These are phyloP conservation scores for Monomorium pharaonis DNA, from an alignment of 1,140 invertebrate genomes.

Conservation along the genomic window DNA sequence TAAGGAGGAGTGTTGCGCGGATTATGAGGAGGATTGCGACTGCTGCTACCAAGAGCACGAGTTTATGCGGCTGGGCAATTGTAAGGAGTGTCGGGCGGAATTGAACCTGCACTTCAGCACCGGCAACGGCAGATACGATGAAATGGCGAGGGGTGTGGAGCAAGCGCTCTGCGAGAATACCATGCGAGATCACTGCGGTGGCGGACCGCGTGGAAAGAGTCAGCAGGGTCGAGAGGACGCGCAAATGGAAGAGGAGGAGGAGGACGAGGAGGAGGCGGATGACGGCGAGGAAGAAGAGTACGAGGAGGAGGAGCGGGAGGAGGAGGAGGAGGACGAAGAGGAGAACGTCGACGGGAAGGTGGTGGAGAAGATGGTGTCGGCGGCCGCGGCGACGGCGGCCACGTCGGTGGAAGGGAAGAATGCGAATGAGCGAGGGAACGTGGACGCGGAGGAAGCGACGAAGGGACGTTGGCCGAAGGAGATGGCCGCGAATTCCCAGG, in stretches of 20 bases:
- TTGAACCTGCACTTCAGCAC: conserved; percentile 79
- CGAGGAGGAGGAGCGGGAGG: conserved; percentile 81
- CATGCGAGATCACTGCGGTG: conserved; percentile 42
- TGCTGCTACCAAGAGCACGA: conserved; percentile 91
- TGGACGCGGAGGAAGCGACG: conserved; percentile 25
- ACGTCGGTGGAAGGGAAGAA: neutral
- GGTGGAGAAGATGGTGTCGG: conserved; percentile 41
- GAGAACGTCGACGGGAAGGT: conserved; percentile 70
- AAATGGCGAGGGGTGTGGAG: conserved; percentile 49
- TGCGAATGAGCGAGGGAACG: conserved; percentile 10
- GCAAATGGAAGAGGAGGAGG: conserved; percentile 80
- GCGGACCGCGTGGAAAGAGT: conserved; percentile 51
- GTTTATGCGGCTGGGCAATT: conserved; percentile 88
- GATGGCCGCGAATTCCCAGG: neutral
- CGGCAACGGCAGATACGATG: conserved; percentile 55
- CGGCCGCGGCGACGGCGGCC: neutral
- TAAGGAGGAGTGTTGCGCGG: conserved; percentile 92
- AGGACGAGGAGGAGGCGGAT: conserved; percentile 82
- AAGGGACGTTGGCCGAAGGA: conserved; percentile 2
- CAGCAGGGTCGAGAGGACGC: conserved; percentile 66
- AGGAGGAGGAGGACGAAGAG: conserved; percentile 85
- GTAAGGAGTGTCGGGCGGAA: conserved; percentile 84
- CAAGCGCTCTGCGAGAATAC: conserved; percentile 32
- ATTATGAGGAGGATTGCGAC: conserved; percentile 90
- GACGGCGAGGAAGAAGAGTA: conserved; percentile 66